These are phyloP conservation scores for Mythimna loreyi DNA, from an alignment of 2,888 invertebrate species.

Conservation along the genomic window DNA sequence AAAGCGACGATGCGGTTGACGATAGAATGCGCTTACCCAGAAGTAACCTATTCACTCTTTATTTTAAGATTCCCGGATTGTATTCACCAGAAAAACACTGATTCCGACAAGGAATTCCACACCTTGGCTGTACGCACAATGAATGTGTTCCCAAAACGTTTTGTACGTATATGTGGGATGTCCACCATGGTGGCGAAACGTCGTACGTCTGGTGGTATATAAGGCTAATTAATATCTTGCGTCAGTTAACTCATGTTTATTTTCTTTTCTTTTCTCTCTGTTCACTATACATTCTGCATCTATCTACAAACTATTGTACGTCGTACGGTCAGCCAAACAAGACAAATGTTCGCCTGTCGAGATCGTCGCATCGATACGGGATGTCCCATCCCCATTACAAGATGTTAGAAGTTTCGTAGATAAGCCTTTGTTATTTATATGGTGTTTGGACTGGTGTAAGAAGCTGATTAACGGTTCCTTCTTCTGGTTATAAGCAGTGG, in stretches of 20 bases:
- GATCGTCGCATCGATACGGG: slow-evolving; percentile 51
- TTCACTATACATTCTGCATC: slow-evolving; percentile 32
- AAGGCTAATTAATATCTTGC: no score
- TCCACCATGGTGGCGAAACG: no score
- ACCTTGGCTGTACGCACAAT: no score
- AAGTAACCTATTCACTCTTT: no score
- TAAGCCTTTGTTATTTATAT: slow-evolving; percentile 58
- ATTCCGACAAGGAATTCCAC: no score
- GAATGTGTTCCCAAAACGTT: no score
- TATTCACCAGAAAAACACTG: no score
- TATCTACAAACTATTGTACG: background rate
- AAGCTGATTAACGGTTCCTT: slow-evolving; percentile 39
- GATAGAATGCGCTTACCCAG: no score
- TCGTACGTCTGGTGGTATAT: no score
- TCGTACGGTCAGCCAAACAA: slow-evolving; percentile 48
- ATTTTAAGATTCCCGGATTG: no score
- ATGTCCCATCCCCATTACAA: slow-evolving; percentile 54
- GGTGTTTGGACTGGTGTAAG: slow-evolving; percentile 41
- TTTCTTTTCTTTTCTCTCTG: background rate
- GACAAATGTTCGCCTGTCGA: slow-evolving; percentile 60
- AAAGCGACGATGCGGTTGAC: no score
- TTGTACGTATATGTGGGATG: no score
- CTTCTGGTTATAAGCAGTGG: background rate
- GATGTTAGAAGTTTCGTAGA: slow-evolving; percentile 61
- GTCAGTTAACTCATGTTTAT: background rate